Conservation (phyloP, 2,113 vertebrate species). For the Falco punctatus region DNA sequence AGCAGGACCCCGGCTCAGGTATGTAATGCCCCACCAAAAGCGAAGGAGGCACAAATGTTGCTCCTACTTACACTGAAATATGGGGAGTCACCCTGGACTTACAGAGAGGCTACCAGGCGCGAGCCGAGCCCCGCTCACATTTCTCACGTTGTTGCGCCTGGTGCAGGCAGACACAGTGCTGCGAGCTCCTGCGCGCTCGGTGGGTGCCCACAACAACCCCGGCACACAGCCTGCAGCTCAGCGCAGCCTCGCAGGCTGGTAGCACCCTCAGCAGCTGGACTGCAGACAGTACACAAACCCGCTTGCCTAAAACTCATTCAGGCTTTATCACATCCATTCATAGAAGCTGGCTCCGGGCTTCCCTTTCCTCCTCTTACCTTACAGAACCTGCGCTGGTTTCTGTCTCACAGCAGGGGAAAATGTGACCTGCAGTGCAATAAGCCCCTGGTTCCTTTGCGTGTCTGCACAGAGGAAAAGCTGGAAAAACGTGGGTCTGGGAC, state of each 20-base stretch:
- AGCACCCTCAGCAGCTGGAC: background rate
- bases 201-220: accelerated
- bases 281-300: background rate
- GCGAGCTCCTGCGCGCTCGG: accelerated
- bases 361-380: background rate
- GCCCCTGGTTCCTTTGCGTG: background rate
- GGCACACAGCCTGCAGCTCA: background rate
- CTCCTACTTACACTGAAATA: background rate
- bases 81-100: background rate
- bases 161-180: accelerated
- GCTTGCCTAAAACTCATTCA: background rate
- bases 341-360: background rate
- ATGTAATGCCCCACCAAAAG: background rate
- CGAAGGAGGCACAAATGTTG: background rate
- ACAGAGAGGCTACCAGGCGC: background rate
- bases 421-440: background rate
- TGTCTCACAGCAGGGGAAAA: background rate
- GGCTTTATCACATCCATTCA: background rate
- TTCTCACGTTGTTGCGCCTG: background rate
- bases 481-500: background rate
- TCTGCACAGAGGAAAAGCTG: background rate
- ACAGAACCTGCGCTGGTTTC: background rate
- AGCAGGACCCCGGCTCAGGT: background rate
- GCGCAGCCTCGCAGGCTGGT: accelerated
- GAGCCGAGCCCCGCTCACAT: background rate